These are phyloP conservation scores for Stictonetta naevosa DNA, from an alignment of 2,113 vertebrate genomes.

Conservation along the genomic window DNA sequence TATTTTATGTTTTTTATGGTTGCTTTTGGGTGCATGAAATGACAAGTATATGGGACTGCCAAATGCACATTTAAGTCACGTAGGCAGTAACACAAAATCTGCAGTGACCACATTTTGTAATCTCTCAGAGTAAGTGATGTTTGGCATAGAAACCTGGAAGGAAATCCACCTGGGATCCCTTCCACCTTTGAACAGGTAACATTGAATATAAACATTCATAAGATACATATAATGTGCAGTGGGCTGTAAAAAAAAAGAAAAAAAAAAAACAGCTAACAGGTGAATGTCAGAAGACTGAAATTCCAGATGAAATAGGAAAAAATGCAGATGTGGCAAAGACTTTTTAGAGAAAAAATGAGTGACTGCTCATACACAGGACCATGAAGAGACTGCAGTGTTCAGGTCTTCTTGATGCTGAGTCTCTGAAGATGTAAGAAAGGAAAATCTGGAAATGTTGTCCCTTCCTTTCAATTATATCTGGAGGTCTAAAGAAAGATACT, in stretches of 20 bases:
- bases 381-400: background rate
- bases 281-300: background rate
- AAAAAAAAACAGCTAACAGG: background rate
- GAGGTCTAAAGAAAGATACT: conserved; percentile 4
- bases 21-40: background rate
- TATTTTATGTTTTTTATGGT: background rate
- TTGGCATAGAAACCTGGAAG: background rate
- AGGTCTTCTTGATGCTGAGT: background rate
- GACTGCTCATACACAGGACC: background rate
- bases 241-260: background rate
- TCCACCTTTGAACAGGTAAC: background rate
- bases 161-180: background rate
- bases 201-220: background rate
- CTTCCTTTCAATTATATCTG: background rate
- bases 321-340: background rate
- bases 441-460: background rate
- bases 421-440: background rate
- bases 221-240: background rate
- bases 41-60: background rate
- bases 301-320: background rate
- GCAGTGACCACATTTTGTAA: background rate
- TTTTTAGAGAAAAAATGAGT: background rate
- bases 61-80: background rate
- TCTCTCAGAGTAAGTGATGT: background rate
- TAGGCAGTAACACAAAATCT: background rate